phyloP scores from a whole-genome alignment of 2,797 vertebrate species.

The Dryobates pubescens region DNA sequence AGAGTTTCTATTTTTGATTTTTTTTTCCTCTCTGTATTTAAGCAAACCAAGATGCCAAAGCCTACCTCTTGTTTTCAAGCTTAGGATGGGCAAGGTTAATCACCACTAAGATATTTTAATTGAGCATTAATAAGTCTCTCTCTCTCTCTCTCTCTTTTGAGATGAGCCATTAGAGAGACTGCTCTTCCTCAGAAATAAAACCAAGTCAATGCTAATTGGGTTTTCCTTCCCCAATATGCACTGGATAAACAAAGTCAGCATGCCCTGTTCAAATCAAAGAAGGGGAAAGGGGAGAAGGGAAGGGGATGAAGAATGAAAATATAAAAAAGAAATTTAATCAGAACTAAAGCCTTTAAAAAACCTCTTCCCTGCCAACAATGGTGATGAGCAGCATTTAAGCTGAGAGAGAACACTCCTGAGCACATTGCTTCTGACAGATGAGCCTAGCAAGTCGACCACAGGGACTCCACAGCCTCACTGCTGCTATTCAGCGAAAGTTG shows the following conservation, averaged over 20 bases:
- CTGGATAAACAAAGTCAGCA: background rate
- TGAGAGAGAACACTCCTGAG: background rate
- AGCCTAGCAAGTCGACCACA: conserved; percentile 51
- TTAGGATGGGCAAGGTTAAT: background rate
- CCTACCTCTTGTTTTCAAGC: background rate
- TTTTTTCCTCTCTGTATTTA: background rate
- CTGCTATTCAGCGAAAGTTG: conserved; percentile 55
- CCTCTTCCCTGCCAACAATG: background rate
- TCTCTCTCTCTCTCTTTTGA: background rate
- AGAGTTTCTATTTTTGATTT: background rate
- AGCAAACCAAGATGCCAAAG: background rate
- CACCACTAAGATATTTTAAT: conserved; percentile 10
- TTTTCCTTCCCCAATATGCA: background rate
- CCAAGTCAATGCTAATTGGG: background rate
- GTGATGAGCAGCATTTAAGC: conserved; percentile 6
- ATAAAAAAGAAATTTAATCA: too few species aligned
- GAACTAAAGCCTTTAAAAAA: background rate
- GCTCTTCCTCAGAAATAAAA: background rate
- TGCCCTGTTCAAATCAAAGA: background rate
- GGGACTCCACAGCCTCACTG: background rate
- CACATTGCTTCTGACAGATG: conserved; percentile 32
- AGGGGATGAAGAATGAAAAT: accelerated
- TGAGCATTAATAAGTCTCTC: conserved; percentile 14
- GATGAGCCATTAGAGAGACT: background rate
- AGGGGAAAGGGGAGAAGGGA: background rate